Evolutionary conservation across 2,797 vertebrate species (phyloP), one percentile per base, ranked within the genome.

Genomic region (Eulemur mongoz): DNA sequence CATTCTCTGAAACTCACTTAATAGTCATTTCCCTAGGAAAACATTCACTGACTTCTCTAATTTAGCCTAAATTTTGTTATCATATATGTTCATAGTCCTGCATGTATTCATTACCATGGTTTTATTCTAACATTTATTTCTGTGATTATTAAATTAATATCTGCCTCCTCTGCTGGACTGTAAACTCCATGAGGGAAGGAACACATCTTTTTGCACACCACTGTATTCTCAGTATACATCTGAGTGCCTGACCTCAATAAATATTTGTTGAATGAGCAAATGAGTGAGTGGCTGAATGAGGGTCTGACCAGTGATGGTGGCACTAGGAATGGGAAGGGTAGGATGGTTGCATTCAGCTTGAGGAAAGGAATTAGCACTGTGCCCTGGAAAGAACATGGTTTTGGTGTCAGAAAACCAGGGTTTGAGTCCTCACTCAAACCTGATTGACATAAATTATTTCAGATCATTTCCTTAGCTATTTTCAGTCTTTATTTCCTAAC

Each of bases 121-220:
- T 93, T 86, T 57, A 91, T 75, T 59, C 1, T 83, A 76, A 84
- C 12, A 50, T 43, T 81, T 86, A 61, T 72, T 93, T 97, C 67
- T 48, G 45, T 84, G 84, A 69, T 65, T 76, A 79, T 84, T 27
- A 85, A 72, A 88, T 69, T 40, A 70, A 70, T 18, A 20, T 25
- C 52, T 76, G 11, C 45, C 45, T 89, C 11, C 4, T 27, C 4
- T 61, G 35, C 48, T 76, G 48, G 32, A 67, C 13, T 38, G 7
- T 52, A 50, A 57, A 65, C 12, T 87, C 57, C 48, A 40, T 0
- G 13, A 89, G 30, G 25, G 69, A 82, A 95, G 27, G 70, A 93
- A 38, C 63, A 9, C 32, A 17, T 65, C 22, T 65, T 81, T 38
- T 50, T 40, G 52, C 59, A 69, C 13, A 52, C 43, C 45, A 12